These are phyloP conservation scores for Apodemus sylvaticus DNA, from an alignment of 2,113 vertebrate species.

Conservation along the genomic window DNA sequence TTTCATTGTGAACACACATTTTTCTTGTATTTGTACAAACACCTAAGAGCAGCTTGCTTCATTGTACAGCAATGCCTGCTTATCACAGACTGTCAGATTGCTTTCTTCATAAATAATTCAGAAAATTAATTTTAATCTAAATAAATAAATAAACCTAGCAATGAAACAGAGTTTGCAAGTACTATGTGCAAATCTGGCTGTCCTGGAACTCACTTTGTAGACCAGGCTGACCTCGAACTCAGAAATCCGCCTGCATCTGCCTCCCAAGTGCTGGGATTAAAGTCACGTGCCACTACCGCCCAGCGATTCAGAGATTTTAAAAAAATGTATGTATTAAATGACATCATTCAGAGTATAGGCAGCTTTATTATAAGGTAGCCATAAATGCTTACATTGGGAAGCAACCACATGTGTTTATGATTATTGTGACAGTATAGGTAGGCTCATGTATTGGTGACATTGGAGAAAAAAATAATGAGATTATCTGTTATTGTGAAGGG, in stretches of 20 bases:
- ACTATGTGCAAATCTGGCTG: neutral
- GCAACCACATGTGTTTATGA: neutral
- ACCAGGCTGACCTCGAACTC: no score
- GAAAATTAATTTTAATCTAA: no score
- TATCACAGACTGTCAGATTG: no score
- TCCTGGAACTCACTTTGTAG: no score
- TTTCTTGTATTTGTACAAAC: no score
- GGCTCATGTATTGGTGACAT: neutral
- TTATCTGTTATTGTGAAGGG: neutral
- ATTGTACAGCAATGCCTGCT: no score
- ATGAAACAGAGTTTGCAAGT: neutral
- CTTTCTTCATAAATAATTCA: no score
- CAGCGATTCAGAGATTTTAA: neutral
- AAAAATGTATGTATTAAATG: neutral
- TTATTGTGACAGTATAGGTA: neutral
- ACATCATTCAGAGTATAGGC: neutral
- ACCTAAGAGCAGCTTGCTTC: no score
- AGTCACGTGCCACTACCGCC: no score
- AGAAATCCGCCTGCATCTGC: no score
- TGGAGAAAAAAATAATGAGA: neutral
- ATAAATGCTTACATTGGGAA: neutral
- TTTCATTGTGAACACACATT: no score
- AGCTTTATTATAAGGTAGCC: neutral
- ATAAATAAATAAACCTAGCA: neutral
- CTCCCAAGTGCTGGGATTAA: no score